Conservation (phyloP, 2,888 invertebrate genomes). For the Eudemis profundana region DNA sequence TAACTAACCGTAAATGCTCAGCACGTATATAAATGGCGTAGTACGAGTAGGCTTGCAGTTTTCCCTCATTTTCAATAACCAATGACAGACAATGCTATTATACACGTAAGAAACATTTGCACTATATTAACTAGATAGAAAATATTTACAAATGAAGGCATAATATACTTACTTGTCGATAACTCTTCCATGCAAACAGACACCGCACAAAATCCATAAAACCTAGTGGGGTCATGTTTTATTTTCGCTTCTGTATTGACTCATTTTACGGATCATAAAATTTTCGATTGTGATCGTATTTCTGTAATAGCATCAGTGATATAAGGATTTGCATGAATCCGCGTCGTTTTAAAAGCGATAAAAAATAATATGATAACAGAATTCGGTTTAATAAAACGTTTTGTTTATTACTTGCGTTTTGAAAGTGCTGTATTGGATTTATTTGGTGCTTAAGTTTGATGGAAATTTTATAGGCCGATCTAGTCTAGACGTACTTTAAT, state of each 20-base stretch:
- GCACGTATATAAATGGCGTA: too few species aligned
- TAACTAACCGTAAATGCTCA: too few species aligned
- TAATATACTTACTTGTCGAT: slow-evolving; percentile 29
- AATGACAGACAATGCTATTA: too few species aligned
- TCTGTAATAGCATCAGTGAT: slow-evolving; percentile 46
- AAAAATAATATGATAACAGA: slow-evolving; percentile 25
- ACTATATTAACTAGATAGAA: too few species aligned
- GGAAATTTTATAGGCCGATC: slow-evolving; percentile 12
- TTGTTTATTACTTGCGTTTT: slow-evolving; percentile 11
- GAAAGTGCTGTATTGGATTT: slow-evolving; percentile 18
- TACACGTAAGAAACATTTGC: too few species aligned
- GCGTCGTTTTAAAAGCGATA: slow-evolving; percentile 42
- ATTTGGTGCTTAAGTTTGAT: slow-evolving; percentile 17
- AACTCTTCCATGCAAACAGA: slow-evolving; percentile 45
- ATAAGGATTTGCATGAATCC: slow-evolving; percentile 58
- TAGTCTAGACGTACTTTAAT: slow-evolving; percentile 23
- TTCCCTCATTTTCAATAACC: too few species aligned
- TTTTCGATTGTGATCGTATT: slow-evolving; percentile 56
- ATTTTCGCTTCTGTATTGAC: slow-evolving; percentile 52
- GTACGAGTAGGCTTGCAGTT: too few species aligned
- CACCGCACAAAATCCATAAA: slow-evolving; percentile 53
- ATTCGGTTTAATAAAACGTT: slow-evolving; percentile 8
- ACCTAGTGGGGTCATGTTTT: slow-evolving; percentile 53
- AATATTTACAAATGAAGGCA: background rate
- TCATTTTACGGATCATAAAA: slow-evolving; percentile 65